phyloP scores from a whole-genome alignment of 2,797 vertebrate species.

The Esox lucius region DNA sequence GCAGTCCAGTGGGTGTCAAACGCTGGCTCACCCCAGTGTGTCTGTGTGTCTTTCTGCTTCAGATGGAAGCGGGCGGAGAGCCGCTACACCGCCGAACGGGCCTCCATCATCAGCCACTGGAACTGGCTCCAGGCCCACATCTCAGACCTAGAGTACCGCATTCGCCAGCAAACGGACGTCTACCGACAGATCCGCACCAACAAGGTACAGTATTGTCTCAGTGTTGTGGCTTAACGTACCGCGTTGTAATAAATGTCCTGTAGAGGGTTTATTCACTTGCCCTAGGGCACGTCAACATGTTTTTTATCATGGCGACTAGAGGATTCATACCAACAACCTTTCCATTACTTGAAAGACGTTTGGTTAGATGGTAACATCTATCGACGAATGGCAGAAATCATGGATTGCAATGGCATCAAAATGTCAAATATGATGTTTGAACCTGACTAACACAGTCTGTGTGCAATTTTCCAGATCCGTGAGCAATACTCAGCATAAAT shows the following conservation, averaged over 20 bases:
- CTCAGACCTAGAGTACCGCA: conserved; percentile 98
- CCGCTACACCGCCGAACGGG: conserved; percentile 91
- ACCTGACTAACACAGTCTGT: too few relatives aligned
- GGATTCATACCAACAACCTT: too few relatives aligned
- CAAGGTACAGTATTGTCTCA: conserved; percentile 76
- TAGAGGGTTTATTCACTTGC: not conserved
- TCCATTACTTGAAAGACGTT: too few relatives aligned
- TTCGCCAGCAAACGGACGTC: conserved; percentile 96
- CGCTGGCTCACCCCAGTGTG: not conserved
- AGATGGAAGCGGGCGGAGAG: conserved; percentile 95
- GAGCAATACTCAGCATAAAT: too few relatives aligned
- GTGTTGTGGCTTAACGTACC: not conserved
- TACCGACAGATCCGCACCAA: conserved; percentile 93
- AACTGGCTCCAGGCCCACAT: conserved; percentile 99
- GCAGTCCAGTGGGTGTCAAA: not conserved
- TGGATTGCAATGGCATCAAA: too few relatives aligned
- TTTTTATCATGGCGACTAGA: too few relatives aligned
- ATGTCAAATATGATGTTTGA: too few relatives aligned
- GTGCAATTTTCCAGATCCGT: too few relatives aligned
- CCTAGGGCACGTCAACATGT: too few relatives aligned
- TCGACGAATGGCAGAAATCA: too few relatives aligned
- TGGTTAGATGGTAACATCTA: too few relatives aligned
- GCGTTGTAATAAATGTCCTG: not conserved
- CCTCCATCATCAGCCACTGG: conserved; percentile 97
- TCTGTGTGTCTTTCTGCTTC: conserved; percentile 34